Percentiles rank a stretch among this genome's conserved stretches.
These are phyloP conservation scores for Troglohyphantes excavatus DNA, from an alignment of 2,888 invertebrate species.

Conservation along the genomic window DNA sequence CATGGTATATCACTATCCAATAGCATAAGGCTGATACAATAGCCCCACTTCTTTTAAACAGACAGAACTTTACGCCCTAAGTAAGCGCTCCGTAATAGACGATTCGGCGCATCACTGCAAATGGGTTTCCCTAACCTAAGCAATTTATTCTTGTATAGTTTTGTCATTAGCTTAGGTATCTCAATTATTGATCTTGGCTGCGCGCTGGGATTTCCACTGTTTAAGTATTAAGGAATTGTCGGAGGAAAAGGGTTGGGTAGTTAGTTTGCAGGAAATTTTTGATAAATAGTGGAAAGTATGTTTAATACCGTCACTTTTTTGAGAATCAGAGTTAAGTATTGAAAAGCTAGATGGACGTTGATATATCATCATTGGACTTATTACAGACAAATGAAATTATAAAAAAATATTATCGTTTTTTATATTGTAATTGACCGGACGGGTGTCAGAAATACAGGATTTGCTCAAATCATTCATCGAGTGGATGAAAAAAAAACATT, in stretches of 20 bases:
- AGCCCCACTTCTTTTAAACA: not conserved
- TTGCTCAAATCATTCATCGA: no score
- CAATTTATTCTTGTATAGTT: slow-evolving; percentile 30
- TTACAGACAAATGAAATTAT: no score
- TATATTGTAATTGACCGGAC: no score
- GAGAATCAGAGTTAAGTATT: no score
- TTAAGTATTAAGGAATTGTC: not conserved
- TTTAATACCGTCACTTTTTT: no score
- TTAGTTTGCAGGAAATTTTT: no score
- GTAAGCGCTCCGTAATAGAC: slow-evolving; percentile 50
- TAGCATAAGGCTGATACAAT: not conserved
- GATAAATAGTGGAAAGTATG: no score
- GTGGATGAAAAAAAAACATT: no score
- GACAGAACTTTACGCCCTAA: not conserved
- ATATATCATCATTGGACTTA: no score
- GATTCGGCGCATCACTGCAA: slow-evolving; percentile 18
- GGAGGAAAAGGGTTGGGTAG: not conserved
- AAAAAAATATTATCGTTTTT: no score
- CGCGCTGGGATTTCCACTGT: not conserved
- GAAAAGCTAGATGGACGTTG: no score
- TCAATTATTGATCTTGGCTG: slow-evolving; percentile 12
- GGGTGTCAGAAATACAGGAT: no score
- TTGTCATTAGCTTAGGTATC: slow-evolving; percentile 26
- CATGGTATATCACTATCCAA: not conserved
- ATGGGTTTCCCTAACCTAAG: slow-evolving; percentile 49